Percentiles rank a stretch among this genome's conserved stretches.
These are phyloP conservation scores for Holothuria glaberrima DNA, from an alignment of 35 echinoderm and acorn worm genomes.

Conservation along the genomic window DNA sequence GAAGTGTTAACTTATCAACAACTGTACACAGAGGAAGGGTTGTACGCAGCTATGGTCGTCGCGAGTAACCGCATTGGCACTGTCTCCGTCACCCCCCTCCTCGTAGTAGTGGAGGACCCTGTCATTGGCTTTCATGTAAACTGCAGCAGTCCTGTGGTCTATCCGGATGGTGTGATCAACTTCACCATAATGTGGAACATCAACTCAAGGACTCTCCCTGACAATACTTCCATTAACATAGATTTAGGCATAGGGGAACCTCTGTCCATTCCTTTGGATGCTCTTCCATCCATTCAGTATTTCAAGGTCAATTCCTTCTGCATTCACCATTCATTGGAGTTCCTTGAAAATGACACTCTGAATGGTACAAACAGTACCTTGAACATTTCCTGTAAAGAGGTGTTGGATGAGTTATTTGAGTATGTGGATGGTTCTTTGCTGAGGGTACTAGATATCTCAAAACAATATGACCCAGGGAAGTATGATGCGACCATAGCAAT, in stretches of 20 bases:
- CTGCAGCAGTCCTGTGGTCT: conserved; percentile 58
- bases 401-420: not conserved
- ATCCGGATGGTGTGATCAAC: conserved; percentile 71
- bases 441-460: not conserved
- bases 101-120: conserved; percentile 65
- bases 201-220: conserved; percentile 55
- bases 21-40: conserved; percentile 67
- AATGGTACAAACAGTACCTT: not conserved
- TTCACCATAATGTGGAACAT: conserved; percentile 62
- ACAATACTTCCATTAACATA: conserved; percentile 63
- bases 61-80: conserved; percentile 61
- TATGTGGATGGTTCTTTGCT: conserved; percentile 10
- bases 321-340: not conserved
- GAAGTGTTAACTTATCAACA: conserved; percentile 47
- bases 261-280: conserved; percentile 3
- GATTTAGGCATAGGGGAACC: conserved; percentile 55
- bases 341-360: not conserved
- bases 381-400: not conserved
- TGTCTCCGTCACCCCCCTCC: conserved; percentile 43
- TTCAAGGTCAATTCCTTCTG: conserved; percentile 13
- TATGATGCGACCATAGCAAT: conserved; percentile 48
- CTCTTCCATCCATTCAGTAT: not conserved
- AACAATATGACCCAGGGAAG: conserved; percentile 32
- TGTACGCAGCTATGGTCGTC: conserved; percentile 72
- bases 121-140: conserved; percentile 64